phyloP scores from a whole-genome alignment of 1,140 invertebrate species.

The Drosophila dunni region DNA sequence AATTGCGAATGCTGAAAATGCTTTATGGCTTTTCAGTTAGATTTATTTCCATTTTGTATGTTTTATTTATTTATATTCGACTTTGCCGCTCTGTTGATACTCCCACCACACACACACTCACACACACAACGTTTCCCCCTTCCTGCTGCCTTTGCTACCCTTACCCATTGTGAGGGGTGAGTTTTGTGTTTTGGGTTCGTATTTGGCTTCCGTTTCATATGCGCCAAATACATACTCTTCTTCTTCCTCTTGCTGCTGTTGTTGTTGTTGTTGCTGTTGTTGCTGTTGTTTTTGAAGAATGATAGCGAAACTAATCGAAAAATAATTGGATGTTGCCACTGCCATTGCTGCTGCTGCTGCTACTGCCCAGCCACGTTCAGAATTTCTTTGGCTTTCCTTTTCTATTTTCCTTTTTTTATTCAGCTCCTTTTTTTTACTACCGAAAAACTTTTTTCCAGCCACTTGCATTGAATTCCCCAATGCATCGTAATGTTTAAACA shows the following conservation, averaged over 20 bases:
- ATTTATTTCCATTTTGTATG: slow-evolving; percentile 84
- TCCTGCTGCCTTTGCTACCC: slow-evolving; percentile 18
- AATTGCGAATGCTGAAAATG: slow-evolving; percentile 84
- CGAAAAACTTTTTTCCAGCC: slow-evolving; percentile 66
- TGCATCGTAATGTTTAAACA: slow-evolving; percentile 84
- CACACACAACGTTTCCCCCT: slow-evolving; percentile 17
- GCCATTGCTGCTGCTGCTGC: slow-evolving; percentile 17
- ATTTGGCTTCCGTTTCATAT: slow-evolving; percentile 64
- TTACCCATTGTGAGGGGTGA: slow-evolving; percentile 51
- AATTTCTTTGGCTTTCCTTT: slow-evolving; percentile 60
- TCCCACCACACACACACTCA: slow-evolving; percentile 45
- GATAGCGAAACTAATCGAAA: slow-evolving; percentile 85
- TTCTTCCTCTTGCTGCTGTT: slow-evolving; percentile 37
- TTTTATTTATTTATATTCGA: slow-evolving; percentile 84
- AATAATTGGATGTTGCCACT: slow-evolving; percentile 83
- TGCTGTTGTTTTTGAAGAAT: slow-evolving; percentile 66
- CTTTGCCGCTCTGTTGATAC: slow-evolving; percentile 58
- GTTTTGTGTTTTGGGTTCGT: slow-evolving; percentile 64
- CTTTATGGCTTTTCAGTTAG: slow-evolving; percentile 84
- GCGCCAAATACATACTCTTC: slow-evolving; percentile 48
- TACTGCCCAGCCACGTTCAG: slow-evolving; percentile 35
- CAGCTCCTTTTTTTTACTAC: slow-evolving; percentile 15
- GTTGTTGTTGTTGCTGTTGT: slow-evolving; percentile 55
- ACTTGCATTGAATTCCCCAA: slow-evolving; percentile 79
- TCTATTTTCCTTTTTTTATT: slow-evolving; percentile 41